These are phyloP conservation scores for Hyppa rectilinea DNA, from an alignment of 2,888 invertebrate genomes.

Conservation along the genomic window DNA sequence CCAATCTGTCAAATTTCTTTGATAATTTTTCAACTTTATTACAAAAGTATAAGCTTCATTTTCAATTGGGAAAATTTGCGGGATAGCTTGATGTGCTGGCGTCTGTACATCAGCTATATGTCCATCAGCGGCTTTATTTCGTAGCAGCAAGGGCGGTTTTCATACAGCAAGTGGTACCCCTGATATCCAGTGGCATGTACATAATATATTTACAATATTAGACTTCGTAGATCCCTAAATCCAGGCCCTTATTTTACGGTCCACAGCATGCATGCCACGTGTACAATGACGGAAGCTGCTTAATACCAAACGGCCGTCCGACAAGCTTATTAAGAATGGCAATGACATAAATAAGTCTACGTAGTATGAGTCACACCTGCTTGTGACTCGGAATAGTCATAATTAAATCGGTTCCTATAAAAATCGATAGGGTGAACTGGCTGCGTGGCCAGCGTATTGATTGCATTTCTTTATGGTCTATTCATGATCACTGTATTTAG, in stretches of 20 bases:
- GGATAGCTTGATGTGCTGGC: too few relatives aligned
- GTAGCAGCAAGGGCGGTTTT: too few relatives aligned
- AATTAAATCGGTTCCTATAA: slow-evolving; percentile 14
- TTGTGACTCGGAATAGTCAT: background rate
- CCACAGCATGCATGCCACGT: background rate
- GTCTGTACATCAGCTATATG: too few relatives aligned
- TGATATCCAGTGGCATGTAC: too few relatives aligned
- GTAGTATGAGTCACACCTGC: slow-evolving; percentile 36
- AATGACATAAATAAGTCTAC: slow-evolving; percentile 37
- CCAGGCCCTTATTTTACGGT: background rate
- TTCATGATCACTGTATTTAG: slow-evolving; percentile 14
- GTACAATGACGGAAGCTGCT: slow-evolving; percentile 27
- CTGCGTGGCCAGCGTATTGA: slow-evolving; percentile 22
- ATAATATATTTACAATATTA: too few relatives aligned
- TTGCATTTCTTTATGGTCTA: slow-evolving; percentile 26
- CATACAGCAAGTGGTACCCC: too few relatives aligned
- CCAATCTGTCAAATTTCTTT: too few relatives aligned
- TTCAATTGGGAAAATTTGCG: too few relatives aligned
- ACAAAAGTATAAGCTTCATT: too few relatives aligned
- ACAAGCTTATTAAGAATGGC: slow-evolving; percentile 25
- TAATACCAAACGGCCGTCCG: slow-evolving; percentile 3
- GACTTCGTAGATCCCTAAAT: background rate
- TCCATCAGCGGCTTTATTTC: too few relatives aligned
- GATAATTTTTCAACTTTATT: too few relatives aligned
- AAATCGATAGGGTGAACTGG: slow-evolving; percentile 32